Base-by-base conservation (phyloP, 2,888 invertebrate species). In the Chelonus formosanus region DNA sequence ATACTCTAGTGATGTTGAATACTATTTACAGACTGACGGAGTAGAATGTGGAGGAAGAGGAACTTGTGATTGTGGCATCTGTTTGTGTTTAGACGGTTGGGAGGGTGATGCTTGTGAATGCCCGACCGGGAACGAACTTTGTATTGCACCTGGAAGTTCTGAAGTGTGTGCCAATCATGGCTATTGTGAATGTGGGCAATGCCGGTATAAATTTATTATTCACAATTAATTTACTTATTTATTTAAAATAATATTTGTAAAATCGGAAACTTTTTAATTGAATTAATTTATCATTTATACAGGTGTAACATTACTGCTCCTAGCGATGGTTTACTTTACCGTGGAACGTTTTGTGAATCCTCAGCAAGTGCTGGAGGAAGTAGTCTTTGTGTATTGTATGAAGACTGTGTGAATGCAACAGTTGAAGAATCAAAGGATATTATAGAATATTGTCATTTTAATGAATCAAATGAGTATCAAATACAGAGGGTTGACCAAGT, bases 151-250 rank as follows among this genome's bases (percentile, higher is more conserved):
- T 3, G 79, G 79, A 53, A 79, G 72, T 56, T 60, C 68, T 3
- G 73, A 76, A 52, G 66, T 79, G 31, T 79, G 79, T 59, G 76
- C 67, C 3, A 70, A 69, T 64, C 77, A 79, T 45, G 79, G 79
- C 54, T 76, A 72, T 55, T 79, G 79, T 65, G 74, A 78, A 40
- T 79, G 79, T 34, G 79, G 79, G 5, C 74, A 77, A 5, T 77
- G 77, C 53, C 72, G 75, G 76, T 76, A n/a, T n/a, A 45, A 10
- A 73, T 50, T 50, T 59, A 4, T 43, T 7, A 52, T 44, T 44
- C 31, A 44, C 7, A 44, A 32, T n/a, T 44, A 50, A n/a, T 43
- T 8, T 8, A 10, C 8, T 7, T 10, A 8, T 56, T 44, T n/a
- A 8, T 47, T 53, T 10, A 31, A n/a, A n/a, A n/a, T n/a, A n/a